A percentile compares a stretch with the other conserved stretches of the same genome.
Evolutionary conservation across 1,140 invertebrate genomes (phyloP).

Genomic region (Drosophila carrolli): DNA sequence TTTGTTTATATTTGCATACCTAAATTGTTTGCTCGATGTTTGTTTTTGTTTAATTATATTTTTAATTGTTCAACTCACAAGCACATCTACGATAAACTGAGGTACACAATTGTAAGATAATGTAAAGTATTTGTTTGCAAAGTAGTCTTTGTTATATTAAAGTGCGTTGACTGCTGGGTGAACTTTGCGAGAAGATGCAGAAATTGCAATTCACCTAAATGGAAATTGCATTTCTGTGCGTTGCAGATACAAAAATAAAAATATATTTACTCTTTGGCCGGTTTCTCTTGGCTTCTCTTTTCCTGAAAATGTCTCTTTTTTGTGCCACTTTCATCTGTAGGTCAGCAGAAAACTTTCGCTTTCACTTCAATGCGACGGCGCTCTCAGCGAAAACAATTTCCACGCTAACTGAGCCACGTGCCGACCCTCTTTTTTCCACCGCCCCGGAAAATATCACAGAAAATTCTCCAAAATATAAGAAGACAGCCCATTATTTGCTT

Average conservation of each 20-base stretch:
- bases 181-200: constrained; percentile 2
- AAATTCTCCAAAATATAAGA: not conserved
- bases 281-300: constrained; percentile 3
- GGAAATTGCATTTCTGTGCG: constrained; percentile 8
- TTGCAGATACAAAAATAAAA: constrained; percentile 13
- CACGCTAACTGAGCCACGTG: constrained; percentile 18
- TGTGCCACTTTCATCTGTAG: constrained; percentile 58
- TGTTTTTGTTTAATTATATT: constrained; percentile 37
- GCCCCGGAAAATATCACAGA: not conserved
- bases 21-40: constrained; percentile 24
- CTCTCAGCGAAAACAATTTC: constrained; percentile 46
- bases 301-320: constrained; percentile 25
- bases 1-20: constrained; percentile 52
- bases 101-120: not conserved
- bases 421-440: not conserved
- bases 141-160: constrained; percentile 24
- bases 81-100: not conserved
- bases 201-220: constrained; percentile 26
- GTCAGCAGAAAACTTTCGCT: constrained; percentile 62
- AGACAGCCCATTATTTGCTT: constrained; percentile 16
- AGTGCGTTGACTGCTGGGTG: constrained; percentile 57
- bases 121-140: not conserved
- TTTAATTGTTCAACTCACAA: constrained; percentile 24
- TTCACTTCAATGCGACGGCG: constrained; percentile 61
- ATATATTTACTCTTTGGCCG: constrained; percentile 3